phyloP scores from a whole-genome alignment of 2,113 vertebrate species.

The Phaetusa simplex region DNA sequence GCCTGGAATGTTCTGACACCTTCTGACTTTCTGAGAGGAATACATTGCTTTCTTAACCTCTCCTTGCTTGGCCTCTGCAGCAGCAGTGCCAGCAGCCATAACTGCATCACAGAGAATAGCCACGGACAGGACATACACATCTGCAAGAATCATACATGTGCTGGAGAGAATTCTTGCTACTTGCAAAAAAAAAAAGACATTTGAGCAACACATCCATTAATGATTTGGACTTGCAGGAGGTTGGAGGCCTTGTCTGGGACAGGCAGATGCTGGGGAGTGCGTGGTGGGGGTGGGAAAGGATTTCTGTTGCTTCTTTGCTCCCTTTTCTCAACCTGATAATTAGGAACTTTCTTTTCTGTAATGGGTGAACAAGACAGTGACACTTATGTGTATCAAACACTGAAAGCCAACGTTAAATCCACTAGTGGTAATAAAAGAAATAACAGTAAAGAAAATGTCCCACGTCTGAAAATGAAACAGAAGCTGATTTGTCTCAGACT shows the following conservation, averaged over 20 bases:
- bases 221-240: neutral
- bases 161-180: neutral
- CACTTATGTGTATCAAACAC: neutral
- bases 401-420: neutral
- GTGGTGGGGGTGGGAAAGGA: neutral
- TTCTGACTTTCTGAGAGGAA: neutral
- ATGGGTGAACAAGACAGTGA: neutral
- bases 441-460: neutral
- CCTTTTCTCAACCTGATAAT: neutral
- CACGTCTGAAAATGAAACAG: neutral
- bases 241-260: neutral
- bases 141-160: neutral
- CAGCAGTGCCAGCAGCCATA: neutral
- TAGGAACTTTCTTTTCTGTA: neutral
- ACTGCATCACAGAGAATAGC: neutral
- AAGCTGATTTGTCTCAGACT: neutral
- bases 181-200: neutral
- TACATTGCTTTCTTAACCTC: neutral
- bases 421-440: neutral
- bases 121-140: neutral
- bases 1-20: neutral
- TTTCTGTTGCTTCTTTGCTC: neutral
- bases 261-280: neutral
- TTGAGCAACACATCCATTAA: neutral
- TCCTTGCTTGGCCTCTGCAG: neutral